phyloP scores from a whole-genome alignment of 2,113 vertebrate species.

The Shinisaurus crocodilurus region DNA sequence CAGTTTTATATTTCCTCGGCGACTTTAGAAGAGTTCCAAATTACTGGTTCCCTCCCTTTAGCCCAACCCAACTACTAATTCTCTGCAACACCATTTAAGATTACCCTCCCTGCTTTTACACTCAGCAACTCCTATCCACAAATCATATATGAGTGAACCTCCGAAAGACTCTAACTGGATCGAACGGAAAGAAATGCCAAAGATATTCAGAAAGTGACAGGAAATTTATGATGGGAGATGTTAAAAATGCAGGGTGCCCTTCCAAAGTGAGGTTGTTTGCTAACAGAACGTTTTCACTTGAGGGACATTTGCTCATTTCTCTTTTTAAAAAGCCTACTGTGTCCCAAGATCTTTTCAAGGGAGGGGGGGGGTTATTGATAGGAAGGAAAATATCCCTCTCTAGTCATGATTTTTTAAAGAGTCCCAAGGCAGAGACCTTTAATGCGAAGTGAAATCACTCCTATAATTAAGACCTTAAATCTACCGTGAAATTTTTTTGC shows the following conservation, averaged over 20 bases:
- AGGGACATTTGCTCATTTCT: not conserved
- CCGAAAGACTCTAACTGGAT: not conserved
- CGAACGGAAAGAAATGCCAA: not conserved
- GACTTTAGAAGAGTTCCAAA: not conserved
- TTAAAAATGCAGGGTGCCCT: no score
- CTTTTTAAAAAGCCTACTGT: not conserved
- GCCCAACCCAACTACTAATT: no score
- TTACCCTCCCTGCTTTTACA: not conserved
- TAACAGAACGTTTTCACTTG: not conserved
- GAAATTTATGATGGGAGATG: not conserved
- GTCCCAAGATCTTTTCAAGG: not conserved
- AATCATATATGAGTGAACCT: not conserved
- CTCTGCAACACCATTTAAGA: not conserved
- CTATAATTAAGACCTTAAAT: constrained; percentile 60
- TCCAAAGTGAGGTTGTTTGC: not conserved
- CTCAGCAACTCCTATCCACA: not conserved
- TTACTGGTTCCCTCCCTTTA: not conserved
- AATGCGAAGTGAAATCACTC: constrained; percentile 5
- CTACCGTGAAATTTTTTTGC: constrained; percentile 49
- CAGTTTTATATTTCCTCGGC: not conserved
- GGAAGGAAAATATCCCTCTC: constrained; percentile 22
- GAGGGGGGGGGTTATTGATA: no score
- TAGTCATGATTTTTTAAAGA: constrained; percentile 9
- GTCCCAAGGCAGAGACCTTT: constrained; percentile 19
- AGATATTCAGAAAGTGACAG: not conserved